Evolutionary conservation across 1,140 invertebrate species (phyloP).

Genomic region (Linepithema humile): DNA sequence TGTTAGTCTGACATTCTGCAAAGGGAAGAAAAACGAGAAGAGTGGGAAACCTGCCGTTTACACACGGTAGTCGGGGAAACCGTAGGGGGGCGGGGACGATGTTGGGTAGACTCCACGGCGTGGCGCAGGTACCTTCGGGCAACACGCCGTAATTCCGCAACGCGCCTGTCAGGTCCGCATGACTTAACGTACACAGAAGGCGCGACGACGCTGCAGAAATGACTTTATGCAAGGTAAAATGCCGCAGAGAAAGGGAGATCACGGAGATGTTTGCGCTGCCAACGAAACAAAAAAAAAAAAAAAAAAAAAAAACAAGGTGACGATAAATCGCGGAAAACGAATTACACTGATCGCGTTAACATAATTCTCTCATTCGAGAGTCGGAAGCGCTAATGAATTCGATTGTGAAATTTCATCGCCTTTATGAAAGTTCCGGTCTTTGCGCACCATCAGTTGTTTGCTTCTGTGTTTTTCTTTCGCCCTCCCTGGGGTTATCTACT

Average conservation of each 20-base stretch:
- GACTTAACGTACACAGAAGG: slow-evolving; percentile 40
- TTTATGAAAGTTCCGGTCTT: neutral
- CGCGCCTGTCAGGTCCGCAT: slow-evolving; percentile 38
- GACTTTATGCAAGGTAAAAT: neutral
- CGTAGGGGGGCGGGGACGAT: neutral
- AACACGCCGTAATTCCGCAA: slow-evolving; percentile 33
- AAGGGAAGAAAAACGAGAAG: slow-evolving; percentile 59
- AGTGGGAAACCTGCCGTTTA: slow-evolving; percentile 49
- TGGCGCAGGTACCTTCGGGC: neutral
- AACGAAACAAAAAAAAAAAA: no score
- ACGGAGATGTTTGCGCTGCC: neutral
- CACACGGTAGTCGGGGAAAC: neutral
- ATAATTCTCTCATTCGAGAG: neutral
- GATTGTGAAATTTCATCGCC: neutral
- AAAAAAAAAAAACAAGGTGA: no score
- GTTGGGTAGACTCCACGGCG: neutral
- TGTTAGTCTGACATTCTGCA: slow-evolving; percentile 55
- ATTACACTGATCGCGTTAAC: neutral
- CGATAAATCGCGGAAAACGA: neutral
- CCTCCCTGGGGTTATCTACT: neutral
- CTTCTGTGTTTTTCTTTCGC: neutral
- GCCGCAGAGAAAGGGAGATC: neutral
- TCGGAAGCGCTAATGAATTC: neutral
- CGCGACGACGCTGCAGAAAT: slow-evolving; percentile 4
- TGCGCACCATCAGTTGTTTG: neutral